A percentile compares a stretch with the other conserved stretches of the same genome.
phyloP scores from a whole-genome alignment of 2,113 vertebrate species.

The Isichthys henryi region DNA sequence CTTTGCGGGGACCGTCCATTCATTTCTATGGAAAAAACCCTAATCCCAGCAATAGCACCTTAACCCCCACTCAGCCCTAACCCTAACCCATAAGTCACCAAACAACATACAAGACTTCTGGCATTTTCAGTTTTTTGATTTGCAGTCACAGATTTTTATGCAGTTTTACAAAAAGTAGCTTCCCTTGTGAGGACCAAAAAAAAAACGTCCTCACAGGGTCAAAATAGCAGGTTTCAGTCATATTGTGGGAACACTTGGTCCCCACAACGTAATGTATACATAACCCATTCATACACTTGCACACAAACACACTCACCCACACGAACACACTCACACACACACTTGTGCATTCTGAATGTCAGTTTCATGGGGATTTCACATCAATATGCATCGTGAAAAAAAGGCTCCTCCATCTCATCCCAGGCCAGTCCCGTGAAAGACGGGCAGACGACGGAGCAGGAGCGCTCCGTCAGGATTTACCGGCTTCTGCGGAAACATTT shows the following conservation, averaged over 20 bases:
- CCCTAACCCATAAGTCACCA: not conserved
- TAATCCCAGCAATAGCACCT: not conserved
- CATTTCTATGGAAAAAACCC: not conserved
- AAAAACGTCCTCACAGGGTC: not conserved
- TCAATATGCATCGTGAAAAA: not conserved
- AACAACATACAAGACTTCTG: not conserved
- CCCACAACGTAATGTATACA: not conserved
- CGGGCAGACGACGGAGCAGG: not conserved
- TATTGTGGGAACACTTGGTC: not conserved
- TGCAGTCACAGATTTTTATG: not conserved
- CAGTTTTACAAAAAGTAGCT: not conserved
- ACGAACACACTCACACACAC: not conserved
- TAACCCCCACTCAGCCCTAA: not conserved
- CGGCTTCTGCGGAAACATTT: not conserved
- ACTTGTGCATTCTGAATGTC: not conserved
- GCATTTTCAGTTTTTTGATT: not conserved
- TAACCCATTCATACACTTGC: constrained; percentile 8
- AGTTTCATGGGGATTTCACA: not conserved
- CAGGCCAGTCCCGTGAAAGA: not conserved
- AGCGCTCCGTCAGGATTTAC: not conserved
- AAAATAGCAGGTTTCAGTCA: not conserved
- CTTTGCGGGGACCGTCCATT: not conserved
- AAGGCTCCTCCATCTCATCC: not conserved
- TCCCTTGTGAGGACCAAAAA: not conserved
- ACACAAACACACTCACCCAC: constrained; percentile 18